Percentiles rank a stretch among this genome's conserved stretches.
Conservation (phyloP, 2,113 vertebrate genomes). For the Sinosuthora webbiana region DNA sequence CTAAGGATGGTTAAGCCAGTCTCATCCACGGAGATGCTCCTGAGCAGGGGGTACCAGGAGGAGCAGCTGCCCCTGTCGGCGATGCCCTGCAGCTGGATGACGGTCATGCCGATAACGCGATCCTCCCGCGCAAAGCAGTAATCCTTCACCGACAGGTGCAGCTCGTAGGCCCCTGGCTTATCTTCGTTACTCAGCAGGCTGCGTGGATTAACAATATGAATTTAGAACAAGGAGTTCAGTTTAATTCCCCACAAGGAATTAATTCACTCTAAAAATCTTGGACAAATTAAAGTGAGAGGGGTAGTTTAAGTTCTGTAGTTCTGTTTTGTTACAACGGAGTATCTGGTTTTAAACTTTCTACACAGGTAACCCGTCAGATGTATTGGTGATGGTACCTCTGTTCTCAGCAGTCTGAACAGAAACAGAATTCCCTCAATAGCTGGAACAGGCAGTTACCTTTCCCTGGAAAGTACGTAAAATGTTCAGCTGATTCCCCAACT, state of each 20-base stretch:
- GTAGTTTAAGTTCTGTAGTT: background rate
- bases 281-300: background rate
- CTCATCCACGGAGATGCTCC: conserved; percentile 85
- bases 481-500: background rate
- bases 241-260: background rate
- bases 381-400: background rate
- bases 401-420: background rate
- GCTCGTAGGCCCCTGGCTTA: conserved; percentile 86
- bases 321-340: background rate
- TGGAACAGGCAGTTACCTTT: background rate
- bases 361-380: background rate
- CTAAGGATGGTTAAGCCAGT: conserved; percentile 95
- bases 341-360: background rate
- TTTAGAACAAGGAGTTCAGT: background rate
- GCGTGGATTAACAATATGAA: background rate
- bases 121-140: conserved; percentile 98
- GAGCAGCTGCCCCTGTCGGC: conserved; percentile 82
- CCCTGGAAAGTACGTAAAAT: background rate
- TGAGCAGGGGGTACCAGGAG: conserved; percentile 86
- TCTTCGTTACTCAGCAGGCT: conserved; percentile 89
- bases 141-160: conserved; percentile 95
- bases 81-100: conserved; percentile 88
- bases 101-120: conserved; percentile 89
- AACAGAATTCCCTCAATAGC: background rate
- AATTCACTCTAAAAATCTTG: background rate